These are phyloP conservation scores for Colistium nudipinnis DNA, from an alignment of 2,113 vertebrate species.

Conservation along the genomic window DNA sequence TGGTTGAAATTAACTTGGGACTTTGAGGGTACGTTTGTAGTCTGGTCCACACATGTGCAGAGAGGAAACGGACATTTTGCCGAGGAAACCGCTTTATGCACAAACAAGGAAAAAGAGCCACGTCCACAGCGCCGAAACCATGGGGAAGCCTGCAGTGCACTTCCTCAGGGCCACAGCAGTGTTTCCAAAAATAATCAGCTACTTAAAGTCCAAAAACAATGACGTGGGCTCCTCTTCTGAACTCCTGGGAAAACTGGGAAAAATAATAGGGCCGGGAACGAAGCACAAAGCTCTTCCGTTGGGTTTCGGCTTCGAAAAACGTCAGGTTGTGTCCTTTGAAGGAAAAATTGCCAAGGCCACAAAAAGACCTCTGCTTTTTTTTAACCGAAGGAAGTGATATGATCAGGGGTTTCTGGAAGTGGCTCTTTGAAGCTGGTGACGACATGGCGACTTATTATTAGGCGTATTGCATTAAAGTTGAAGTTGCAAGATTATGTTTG, in stretches of 20 bases:
- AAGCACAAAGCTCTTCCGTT: slow-evolving; percentile 50
- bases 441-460: background rate
- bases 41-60: slow-evolving; percentile 41
- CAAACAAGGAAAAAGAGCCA: slow-evolving; percentile 53
- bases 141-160: slow-evolving; percentile 6
- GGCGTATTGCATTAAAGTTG: slow-evolving; percentile 1
- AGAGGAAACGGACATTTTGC: slow-evolving; percentile 38
- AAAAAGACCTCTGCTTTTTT: slow-evolving; percentile 25
- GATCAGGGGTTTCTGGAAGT: slow-evolving; percentile 18
- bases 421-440: background rate
- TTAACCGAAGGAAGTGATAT: slow-evolving; percentile 21
- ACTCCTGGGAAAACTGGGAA: slow-evolving; percentile 47
- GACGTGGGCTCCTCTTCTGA: slow-evolving; percentile 28
- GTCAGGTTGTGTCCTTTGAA: slow-evolving; percentile 26
- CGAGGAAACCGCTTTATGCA: slow-evolving; percentile 1
- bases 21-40: slow-evolving; percentile 44
- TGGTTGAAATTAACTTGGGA: slow-evolving; percentile 59
- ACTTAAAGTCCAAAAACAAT: slow-evolving; percentile 40
- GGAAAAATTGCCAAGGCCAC: slow-evolving; percentile 34
- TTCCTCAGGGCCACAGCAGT: slow-evolving; percentile 37
- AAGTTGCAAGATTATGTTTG: background rate
- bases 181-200: slow-evolving; percentile 63
- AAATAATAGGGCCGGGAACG: slow-evolving; percentile 58
- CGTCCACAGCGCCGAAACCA: slow-evolving; percentile 21
- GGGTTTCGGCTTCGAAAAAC: slow-evolving; percentile 26